Evolutionary conservation across 2,113 vertebrate species (phyloP), one percentile per base, ranked within the genome.

Genomic region (Microtus oregoni): DNA sequence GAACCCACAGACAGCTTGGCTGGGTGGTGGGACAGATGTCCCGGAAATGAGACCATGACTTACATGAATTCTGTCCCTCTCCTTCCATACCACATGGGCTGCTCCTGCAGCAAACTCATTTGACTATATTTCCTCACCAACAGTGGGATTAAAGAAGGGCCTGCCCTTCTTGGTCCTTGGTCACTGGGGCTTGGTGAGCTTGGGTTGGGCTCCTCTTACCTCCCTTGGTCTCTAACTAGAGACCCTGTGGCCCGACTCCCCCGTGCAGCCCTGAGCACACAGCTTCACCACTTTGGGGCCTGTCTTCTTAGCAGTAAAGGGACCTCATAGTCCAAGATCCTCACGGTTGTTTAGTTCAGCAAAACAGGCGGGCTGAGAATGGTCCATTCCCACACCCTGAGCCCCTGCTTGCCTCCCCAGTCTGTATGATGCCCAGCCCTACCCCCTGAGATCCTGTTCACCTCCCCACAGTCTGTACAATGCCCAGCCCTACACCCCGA

Each of bases 181-280:
- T 44, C 3, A 2, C 5, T 2, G 0, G 6, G 5, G 14, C 28
- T n/a, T 28, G 5, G 15, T 1, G 28, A 73, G 17, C 11, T 68
- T 3, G 22, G 7, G 41, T 32, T 65, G 32, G 22, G 12, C 30
- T 70, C 76, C 10, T 85, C 44, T 38, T 35, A 10, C 11, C 78
- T n/a, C 22, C 50, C n/a, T 44, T 58, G 11, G 10, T 50, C 50
- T 4, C 38, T 61, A 32, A 73, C 30, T 1, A n/a, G 15, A 79
- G 52, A 30, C 72, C 68, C 38, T 28, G 79, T 15, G 22, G n/a
- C 41, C 55, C 12, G 6, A 82, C 22, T 82, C 10, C 35, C 41
- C 32, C 17, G 3, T 32, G 38, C 28, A 13, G 30, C 44, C 65
- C n/a, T 3, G 3, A 41, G 38, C 65, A 61, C 0, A 0, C 32